Evolutionary conservation across 2,797 vertebrate species (phyloP).

Genomic region (Mareca strepera): DNA sequence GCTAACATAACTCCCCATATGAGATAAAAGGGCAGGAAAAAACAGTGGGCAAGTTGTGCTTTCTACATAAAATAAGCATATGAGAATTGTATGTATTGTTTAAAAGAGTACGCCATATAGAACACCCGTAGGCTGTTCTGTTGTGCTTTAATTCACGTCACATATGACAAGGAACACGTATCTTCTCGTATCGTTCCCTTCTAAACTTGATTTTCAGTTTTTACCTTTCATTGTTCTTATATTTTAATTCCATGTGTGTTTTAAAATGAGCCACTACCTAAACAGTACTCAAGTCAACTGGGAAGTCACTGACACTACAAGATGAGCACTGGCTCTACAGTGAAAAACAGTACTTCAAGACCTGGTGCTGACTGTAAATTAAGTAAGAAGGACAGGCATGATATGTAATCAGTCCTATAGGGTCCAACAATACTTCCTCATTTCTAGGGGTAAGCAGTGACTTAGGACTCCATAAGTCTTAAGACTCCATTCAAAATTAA

Average conservation of each 20-base stretch:
- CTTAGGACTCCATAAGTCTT: neutral
- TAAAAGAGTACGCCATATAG: rapidly evolving
- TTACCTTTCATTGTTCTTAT: rapidly evolving
- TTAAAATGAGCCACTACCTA: neutral
- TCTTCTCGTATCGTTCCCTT: neutral
- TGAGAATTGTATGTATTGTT: neutral
- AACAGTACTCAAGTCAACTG: neutral
- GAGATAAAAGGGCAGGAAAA: neutral
- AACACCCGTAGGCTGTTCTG: neutral
- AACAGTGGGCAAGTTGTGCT: neutral
- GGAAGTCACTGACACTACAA: neutral
- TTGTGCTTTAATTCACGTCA: neutral
- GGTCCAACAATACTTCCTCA: neutral
- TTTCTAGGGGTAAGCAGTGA: neutral
- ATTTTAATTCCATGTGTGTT: neutral
- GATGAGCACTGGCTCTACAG: neutral
- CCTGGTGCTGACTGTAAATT: rapidly evolving
- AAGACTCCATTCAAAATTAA: neutral
- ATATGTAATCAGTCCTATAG: neutral
- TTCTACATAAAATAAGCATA: neutral
- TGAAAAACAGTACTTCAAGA: neutral
- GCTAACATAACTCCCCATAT: neutral
- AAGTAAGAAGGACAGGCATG: rapidly evolving
- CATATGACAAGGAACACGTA: neutral
- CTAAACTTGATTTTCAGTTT: neutral